phyloP scores from a whole-genome alignment of 2,888 invertebrate genomes.

The Tetragonula carbonaria region DNA sequence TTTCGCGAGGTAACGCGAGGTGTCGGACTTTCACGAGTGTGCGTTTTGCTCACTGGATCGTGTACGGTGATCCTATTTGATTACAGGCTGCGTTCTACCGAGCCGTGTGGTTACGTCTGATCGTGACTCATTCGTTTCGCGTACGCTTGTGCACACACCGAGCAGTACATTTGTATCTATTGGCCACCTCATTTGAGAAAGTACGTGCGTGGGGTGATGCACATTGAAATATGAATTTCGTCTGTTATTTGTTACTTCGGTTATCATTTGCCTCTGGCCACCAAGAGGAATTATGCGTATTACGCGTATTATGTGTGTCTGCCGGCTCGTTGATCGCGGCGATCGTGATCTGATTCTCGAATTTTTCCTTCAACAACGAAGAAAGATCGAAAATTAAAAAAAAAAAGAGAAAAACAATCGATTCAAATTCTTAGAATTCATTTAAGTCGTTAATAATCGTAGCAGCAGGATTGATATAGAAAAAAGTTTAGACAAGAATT shows the following conservation, averaged over 20 bases:
- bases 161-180: slow-evolving; percentile 52
- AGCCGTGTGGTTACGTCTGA: slow-evolving; percentile 71
- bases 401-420: not conserved
- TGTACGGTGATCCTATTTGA: slow-evolving; percentile 71
- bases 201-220: slow-evolving; percentile 56
- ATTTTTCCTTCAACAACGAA: too few species aligned
- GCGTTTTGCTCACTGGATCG: slow-evolving; percentile 69
- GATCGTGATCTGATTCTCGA: too few species aligned
- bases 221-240: slow-evolving; percentile 61
- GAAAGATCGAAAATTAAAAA: too few species aligned
- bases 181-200: slow-evolving; percentile 70
- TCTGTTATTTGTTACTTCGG: slow-evolving; percentile 41
- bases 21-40: slow-evolving; percentile 67
- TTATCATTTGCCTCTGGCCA: slow-evolving; percentile 1
- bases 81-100: slow-evolving; percentile 66
- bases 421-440: too few species aligned
- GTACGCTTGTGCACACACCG: slow-evolving; percentile 40
- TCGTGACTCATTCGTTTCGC: slow-evolving; percentile 69
- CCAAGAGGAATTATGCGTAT: not conserved
- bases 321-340: too few species aligned
- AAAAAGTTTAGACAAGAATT: not conserved
- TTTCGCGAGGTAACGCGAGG: slow-evolving; percentile 57
- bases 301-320: not conserved
- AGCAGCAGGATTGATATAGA: too few species aligned
- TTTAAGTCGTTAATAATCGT: too few species aligned